Evolutionary conservation across 2,113 vertebrate species (phyloP).

Genomic region (Datnioides undecimradiatus): DNA sequence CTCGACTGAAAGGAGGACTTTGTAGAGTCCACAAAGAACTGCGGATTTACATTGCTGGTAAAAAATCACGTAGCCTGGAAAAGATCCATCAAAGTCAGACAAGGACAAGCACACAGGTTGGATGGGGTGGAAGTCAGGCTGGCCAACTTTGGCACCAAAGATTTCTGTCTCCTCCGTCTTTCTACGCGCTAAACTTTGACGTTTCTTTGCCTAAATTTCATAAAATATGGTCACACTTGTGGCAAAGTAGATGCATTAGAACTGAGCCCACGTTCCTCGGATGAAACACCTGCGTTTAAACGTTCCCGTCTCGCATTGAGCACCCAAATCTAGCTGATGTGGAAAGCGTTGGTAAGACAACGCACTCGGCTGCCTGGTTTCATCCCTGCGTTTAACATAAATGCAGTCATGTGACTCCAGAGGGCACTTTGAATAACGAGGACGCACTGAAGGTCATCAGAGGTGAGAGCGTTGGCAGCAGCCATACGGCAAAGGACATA

Average conservation of each 20-base stretch:
- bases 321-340: neutral
- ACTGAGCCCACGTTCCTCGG: neutral
- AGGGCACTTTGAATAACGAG: conserved; percentile 1
- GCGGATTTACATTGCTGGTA: neutral
- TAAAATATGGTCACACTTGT: neutral
- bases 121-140: no score
- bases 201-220: neutral
- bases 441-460: conserved; percentile 9
- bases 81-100: no score
- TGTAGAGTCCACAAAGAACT: neutral
- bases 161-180: no score
- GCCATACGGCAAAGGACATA: no score
- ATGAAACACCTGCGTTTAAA: neutral
- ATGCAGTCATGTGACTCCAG: neutral
- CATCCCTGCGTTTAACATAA: conserved; percentile 8
- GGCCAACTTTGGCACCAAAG: no score
- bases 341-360: neutral
- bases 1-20: neutral
- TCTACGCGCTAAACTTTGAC: no score
- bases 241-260: neutral
- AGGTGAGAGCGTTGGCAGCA: neutral
- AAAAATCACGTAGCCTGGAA: no score
- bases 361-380: neutral
- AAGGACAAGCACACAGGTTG: no score
- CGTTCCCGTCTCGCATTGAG: neutral